Evolutionary conservation across 2,888 invertebrate species (phyloP).

Genomic region (Eulithis testata): DNA sequence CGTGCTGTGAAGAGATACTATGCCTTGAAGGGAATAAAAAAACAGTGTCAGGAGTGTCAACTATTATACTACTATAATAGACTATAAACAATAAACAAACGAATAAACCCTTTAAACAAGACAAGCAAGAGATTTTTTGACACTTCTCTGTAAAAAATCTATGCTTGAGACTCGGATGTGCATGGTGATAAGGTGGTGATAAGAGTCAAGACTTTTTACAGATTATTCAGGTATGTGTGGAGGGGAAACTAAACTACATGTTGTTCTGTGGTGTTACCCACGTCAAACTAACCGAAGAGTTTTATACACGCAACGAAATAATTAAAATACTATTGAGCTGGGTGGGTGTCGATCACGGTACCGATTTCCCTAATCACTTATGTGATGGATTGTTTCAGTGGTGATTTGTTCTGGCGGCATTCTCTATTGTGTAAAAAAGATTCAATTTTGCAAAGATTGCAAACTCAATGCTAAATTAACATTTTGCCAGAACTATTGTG

Average conservation of each 20-base stretch:
- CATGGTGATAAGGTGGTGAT: too few species aligned
- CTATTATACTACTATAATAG: not conserved
- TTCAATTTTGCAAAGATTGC: too few species aligned
- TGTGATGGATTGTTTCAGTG: constrained; percentile 24
- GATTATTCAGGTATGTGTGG: not conserved
- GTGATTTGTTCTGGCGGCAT: constrained; percentile 11
- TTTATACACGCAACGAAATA: constrained; percentile 74
- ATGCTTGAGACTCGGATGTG: too few species aligned
- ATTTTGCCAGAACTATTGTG: too few species aligned
- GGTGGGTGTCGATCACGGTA: constrained; percentile 49
- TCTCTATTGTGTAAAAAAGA: too few species aligned
- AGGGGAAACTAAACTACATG: not conserved
- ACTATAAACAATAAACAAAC: too few species aligned
- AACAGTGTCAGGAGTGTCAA: too few species aligned
- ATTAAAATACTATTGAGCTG: constrained; percentile 58
- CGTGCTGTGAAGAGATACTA: not conserved
- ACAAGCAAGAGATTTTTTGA: too few species aligned
- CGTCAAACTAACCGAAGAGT: constrained; percentile 80
- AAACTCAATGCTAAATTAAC: too few species aligned
- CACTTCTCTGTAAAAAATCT: too few species aligned
- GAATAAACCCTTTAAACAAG: too few species aligned
- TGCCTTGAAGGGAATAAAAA: not conserved
- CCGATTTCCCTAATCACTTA: constrained; percentile 42
- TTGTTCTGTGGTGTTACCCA: constrained; percentile 68
- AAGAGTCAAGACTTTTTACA: too few species aligned